Percentiles rank a stretch among this genome's conserved stretches.
phyloP scores from a whole-genome alignment of 2,113 vertebrate species.

The Ancistrus triradiatus region DNA sequence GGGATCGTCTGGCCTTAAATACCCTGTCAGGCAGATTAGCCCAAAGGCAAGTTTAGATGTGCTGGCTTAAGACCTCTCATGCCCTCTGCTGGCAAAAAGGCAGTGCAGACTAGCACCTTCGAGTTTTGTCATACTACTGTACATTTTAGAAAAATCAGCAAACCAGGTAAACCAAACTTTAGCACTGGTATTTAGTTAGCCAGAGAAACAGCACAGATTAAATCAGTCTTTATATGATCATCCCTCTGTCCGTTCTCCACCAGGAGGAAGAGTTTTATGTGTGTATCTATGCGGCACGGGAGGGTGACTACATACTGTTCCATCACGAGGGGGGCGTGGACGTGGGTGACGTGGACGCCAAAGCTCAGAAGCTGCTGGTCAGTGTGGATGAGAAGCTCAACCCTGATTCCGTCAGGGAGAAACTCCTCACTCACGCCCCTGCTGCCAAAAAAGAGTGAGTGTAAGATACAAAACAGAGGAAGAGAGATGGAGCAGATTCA shows the following conservation, averaged over 20 bases:
- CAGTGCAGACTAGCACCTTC: too few species aligned
- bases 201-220: too few species aligned
- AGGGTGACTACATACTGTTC: constrained; percentile 90
- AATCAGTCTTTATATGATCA: background rate
- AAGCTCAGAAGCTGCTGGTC: constrained; percentile 89
- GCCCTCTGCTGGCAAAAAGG: too few species aligned
- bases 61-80: too few species aligned
- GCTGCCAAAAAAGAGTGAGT: constrained; percentile 84
- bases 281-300: constrained; percentile 87
- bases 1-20: too few species aligned
- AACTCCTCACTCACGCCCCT: constrained; percentile 74
- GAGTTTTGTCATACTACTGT: too few species aligned
- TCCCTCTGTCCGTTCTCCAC: constrained; percentile 42
- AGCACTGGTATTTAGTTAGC: too few species aligned
- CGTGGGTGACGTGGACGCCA: constrained; percentile 92
- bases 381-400: constrained; percentile 82
- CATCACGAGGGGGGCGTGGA: constrained; percentile 93
- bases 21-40: too few species aligned
- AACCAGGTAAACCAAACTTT: too few species aligned
- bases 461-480: background rate
- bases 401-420: constrained; percentile 70
- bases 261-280: constrained; percentile 95
- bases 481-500: background rate
- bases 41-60: too few species aligned
- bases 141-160: too few species aligned